Base-by-base conservation (phyloP, 2,888 invertebrate species). In the Mythimna ferrago region DNA sequence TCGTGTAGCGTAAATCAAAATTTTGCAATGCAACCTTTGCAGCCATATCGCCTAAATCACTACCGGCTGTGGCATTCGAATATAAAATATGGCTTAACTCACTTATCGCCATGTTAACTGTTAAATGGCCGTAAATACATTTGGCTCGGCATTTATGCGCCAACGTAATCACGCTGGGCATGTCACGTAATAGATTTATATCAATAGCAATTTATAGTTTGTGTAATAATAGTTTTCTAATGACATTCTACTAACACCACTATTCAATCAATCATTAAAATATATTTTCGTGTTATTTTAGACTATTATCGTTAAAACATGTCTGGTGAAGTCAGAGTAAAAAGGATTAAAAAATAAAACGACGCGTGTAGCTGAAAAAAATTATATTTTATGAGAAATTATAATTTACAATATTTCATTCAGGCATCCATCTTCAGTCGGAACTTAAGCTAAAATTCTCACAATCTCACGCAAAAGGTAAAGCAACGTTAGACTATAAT, bases 371-470 rank as follows among this genome's bases (percentile, higher is more conserved):
- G 96, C 96, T 96, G 96, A 96, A 96, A 96, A 96, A 96, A 96
- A 96, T 96, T 96, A 96, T 96, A 96, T 96, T 96, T 96, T 96
- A 96, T 96, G 96, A 96, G 96, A 96, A 96, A 96, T 96, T 95
- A 96, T 96, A 96, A 96, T 96, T 96, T 96, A 96, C 96, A 96
- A 96, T 96, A 96, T 96, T 96, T 95, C 95, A 96, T 95, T 94
- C 96, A 96, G 94, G 94, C 96, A 96, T 96, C 95, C 96, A 94
- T 96, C 96, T 93, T 96, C 96, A 96, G 95, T 95, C 96, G 96
- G 94, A 96, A 96, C 96, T 96, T 96, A 96, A 96, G 96, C 96
- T 96, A 96, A 96, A 96, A 95, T 94, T 93, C 94, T 96, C 95
- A 96, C 96, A 96, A 96, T 96, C 96, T 95, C 96, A 96, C 96